phyloP scores from a whole-genome alignment of 2,797 vertebrate genomes.

The Prunella strophiata region DNA sequence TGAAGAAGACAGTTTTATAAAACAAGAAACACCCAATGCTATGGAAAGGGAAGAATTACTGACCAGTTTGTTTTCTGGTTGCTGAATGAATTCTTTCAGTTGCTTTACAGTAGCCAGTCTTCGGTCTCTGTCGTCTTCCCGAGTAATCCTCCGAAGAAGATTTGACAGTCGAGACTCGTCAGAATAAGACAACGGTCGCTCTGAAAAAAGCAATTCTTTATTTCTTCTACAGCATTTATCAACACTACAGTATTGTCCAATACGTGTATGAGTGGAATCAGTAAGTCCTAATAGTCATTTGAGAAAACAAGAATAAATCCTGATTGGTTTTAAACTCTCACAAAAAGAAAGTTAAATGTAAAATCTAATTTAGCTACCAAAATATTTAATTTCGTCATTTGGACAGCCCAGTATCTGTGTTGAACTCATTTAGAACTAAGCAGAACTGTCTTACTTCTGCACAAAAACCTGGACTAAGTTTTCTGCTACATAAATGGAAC shows the following conservation, averaged over 20 bases:
- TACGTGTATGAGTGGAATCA: accelerated
- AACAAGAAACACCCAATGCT: not conserved
- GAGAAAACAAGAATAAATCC: not conserved
- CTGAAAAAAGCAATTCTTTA: slow-evolving; percentile 70
- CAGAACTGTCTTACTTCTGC: not conserved
- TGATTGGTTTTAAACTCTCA: not conserved
- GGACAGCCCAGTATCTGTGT: not conserved
- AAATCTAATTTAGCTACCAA: not conserved
- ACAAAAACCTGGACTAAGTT: not conserved
- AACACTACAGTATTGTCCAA: not conserved
- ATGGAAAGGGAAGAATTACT: slow-evolving; percentile 27
- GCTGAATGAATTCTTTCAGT: slow-evolving; percentile 98
- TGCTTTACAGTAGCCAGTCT: slow-evolving; percentile 97
- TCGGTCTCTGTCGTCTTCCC: slow-evolving; percentile 98
- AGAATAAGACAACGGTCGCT: slow-evolving; percentile 97
- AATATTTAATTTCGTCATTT: not conserved
- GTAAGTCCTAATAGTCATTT: accelerated
- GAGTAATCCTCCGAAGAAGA: slow-evolving; percentile 98
- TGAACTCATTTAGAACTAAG: not conserved
- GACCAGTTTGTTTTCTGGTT: slow-evolving; percentile 97
- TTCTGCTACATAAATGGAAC: not conserved
- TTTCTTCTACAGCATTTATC: not conserved
- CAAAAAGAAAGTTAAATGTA: not conserved
- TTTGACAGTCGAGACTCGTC: slow-evolving; percentile 99
- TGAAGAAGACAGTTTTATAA: not conserved